Base-by-base conservation (phyloP, 2,797 vertebrate species). In the Smutsia temminckii region DNA sequence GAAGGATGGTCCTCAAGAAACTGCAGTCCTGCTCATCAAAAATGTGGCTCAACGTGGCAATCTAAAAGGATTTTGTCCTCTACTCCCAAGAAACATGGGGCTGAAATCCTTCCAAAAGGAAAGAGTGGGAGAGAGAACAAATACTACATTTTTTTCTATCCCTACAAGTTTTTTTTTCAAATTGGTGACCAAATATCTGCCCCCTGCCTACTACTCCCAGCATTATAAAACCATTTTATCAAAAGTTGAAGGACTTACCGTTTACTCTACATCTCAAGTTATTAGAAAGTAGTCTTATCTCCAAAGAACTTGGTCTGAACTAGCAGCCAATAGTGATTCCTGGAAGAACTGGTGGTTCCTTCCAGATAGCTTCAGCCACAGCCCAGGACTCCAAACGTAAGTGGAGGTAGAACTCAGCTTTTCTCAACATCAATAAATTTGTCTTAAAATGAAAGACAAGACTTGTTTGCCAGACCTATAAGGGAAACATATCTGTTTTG, bases 401-500 rank as follows among this genome's bases (percentile, higher is more conserved):
- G 88, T 90, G 57, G 91, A 93, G 87, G 63, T 16, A 51, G 66
- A 91, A 94, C 85, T 80, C 72, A 0, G 55, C 86, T 95, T 91
- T 91, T 96, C 95, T 97, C 95, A 81, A 71, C 78, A 71, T 94
- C 94, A 95, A 77, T 97, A 79, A 94, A 90, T 85, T 85, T 95
- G 95, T 77, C 95, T 96, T 91, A 69, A 68, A 93, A 91, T 34
- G 84, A 97, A 94, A 97, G 91, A 91, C 88, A 96, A 96, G 89
- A 13, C 57, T 96, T 95, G 93, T 86, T 97, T 93, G 80, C 97
- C 93, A 97, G 94, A 91, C 57, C 59, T 74, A 51, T 53, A 89
- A 95, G 96, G 74, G 89, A 96, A 95, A 94, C 95, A 96, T 94
- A 93, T 88, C 97, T 97, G 96, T 85, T 97, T 96, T 95, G 92